These are phyloP conservation scores for Orchestes rusci DNA, from an alignment of 2,888 invertebrate genomes.

Conservation along the genomic window DNA sequence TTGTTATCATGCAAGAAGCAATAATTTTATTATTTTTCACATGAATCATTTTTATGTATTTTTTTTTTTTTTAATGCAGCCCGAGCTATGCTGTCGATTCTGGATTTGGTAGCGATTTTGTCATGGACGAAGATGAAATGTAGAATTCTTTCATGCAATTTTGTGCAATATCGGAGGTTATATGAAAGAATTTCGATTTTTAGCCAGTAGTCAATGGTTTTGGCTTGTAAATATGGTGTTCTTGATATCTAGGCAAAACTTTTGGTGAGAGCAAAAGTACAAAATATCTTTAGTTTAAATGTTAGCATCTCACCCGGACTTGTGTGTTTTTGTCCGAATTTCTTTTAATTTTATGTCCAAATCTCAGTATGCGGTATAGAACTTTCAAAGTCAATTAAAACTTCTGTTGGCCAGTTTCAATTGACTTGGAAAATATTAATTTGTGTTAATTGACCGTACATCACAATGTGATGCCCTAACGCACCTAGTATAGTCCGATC, in stretches of 20 bases:
- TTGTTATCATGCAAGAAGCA: too few species aligned
- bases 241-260: slow-evolving; percentile 20
- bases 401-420: too few species aligned
- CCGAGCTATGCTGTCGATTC: slow-evolving; percentile 75
- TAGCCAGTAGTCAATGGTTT: slow-evolving; percentile 1
- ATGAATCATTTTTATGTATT: background rate
- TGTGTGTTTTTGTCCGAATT: slow-evolving; percentile 5
- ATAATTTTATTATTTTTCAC: too few species aligned
- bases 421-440: too few species aligned
- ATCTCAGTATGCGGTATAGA: background rate
- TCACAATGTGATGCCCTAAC: too few species aligned
- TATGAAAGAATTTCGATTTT: slow-evolving; percentile 15
- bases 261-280: slow-evolving; percentile 45
- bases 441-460: too few species aligned
- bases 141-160: slow-evolving; percentile 23
- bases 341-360: background rate
- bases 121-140: slow-evolving; percentile 77
- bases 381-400: too few species aligned
- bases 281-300: slow-evolving; percentile 31
- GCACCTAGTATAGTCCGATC: too few species aligned
- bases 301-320: background rate
- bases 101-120: slow-evolving; percentile 68
- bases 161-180: slow-evolving; percentile 1
- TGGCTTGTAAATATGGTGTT: background rate
- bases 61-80: slow-evolving; percentile 47